Evolutionary conservation across 2,113 vertebrate species (phyloP).

Genomic region (Nycticorax nycticorax): DNA sequence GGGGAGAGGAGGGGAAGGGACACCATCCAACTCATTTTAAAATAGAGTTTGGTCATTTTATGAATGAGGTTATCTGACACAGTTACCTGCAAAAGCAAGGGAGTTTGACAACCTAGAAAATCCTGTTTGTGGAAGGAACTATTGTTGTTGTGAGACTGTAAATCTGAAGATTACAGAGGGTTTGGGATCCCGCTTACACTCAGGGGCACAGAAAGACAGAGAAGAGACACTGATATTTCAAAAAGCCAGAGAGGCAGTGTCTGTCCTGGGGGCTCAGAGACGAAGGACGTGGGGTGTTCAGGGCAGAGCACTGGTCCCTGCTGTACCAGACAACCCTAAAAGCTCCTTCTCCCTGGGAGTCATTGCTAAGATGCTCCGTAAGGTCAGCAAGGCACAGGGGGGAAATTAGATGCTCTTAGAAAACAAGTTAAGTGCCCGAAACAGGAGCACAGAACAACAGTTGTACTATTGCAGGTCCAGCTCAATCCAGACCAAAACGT

Average conservation of each 20-base stretch:
- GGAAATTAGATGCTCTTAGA: neutral
- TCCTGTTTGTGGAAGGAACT: neutral
- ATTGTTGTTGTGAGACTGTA: neutral
- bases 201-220: neutral
- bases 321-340: neutral
- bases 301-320: neutral
- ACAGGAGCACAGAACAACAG: rapidly evolving
- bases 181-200: neutral
- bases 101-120: neutral
- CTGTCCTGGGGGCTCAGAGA: neutral
- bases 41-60: slow-evolving; percentile 33
- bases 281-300: neutral
- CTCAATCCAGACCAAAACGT: neutral
- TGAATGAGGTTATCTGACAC: slow-evolving; percentile 34
- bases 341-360: neutral
- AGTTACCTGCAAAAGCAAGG: neutral
- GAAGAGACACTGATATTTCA: neutral
- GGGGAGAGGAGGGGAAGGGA: neutral
- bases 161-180: neutral
- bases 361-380: neutral
- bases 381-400: neutral
- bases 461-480: rapidly evolving
- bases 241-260: neutral
- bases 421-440: rapidly evolving
- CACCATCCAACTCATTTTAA: neutral